Evolutionary conservation across 1,140 invertebrate species (phyloP).

Genomic region (Lerema accius): DNA sequence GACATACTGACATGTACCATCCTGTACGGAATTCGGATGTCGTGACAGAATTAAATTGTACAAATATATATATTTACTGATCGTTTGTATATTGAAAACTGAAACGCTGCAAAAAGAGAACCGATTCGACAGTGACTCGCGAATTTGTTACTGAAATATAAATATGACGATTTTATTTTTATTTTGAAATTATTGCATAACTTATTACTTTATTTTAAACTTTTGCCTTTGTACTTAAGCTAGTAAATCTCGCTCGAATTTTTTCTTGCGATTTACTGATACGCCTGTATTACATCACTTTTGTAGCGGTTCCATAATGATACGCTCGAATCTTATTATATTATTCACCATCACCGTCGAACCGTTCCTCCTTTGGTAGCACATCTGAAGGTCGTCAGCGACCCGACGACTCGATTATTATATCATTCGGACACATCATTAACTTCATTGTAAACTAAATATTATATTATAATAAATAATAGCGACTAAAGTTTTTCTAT

Average conservation of each 20-base stretch:
- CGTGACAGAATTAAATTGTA: conserved; percentile 6
- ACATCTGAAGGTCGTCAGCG: conserved; percentile 7
- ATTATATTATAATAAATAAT: conserved; percentile 44
- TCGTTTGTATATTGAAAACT: conserved; percentile 8
- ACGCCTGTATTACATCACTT: too few species aligned
- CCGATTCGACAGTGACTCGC: conserved; percentile 3
- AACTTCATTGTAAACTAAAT: conserved; percentile 59
- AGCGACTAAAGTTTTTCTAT: conserved; percentile 52
- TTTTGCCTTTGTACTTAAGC: not conserved
- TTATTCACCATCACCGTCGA: conserved; percentile 16
- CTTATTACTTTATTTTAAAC: too few species aligned
- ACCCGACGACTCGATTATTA: conserved; percentile 37
- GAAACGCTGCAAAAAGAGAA: not conserved
- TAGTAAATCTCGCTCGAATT: not conserved
- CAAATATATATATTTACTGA: conserved; percentile 19
- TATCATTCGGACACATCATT: conserved; percentile 72
- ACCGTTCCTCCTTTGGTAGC: conserved; percentile 4
- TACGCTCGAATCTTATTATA: not conserved
- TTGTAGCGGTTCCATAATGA: too few species aligned
- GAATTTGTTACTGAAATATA: too few species aligned
- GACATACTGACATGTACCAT: conserved; percentile 2
- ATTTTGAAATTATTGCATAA: too few species aligned
- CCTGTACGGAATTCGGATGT: too few species aligned
- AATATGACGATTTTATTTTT: too few species aligned
- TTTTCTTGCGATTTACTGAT: too few species aligned